Evolutionary conservation across 2,888 invertebrate genomes (phyloP).

Genomic region (Volucella inflata): DNA sequence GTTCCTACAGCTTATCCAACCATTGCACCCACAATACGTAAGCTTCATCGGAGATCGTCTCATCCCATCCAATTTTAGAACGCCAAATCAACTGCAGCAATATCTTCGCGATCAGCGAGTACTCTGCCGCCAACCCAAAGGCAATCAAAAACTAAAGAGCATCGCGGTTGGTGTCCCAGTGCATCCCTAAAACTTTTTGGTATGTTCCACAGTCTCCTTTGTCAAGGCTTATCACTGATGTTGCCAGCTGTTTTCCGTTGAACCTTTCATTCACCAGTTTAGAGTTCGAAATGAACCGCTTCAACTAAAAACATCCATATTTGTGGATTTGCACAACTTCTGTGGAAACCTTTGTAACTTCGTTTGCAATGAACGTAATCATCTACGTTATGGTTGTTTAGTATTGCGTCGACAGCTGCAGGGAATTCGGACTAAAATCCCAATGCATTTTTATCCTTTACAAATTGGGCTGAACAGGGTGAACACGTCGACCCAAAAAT

Average conservation of each 20-base stretch:
- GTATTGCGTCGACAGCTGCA: too few relatives aligned
- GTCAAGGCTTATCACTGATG: conserved; percentile 2
- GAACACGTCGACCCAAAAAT: conserved; percentile 75
- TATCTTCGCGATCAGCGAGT: conserved; percentile 54
- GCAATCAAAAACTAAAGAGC: conserved; percentile 60
- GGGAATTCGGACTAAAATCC: too few relatives aligned
- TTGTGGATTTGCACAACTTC: too few relatives aligned
- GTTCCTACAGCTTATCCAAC: background rate
- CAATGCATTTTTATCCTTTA: conserved; percentile 63
- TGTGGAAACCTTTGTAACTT: too few relatives aligned
- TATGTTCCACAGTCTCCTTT: background rate
- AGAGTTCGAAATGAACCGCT: too few relatives aligned
- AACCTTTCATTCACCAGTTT: conserved; percentile 5
- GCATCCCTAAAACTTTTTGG: conserved; percentile 72
- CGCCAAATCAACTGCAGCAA: conserved; percentile 43
- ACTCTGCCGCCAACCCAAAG: conserved; percentile 69
- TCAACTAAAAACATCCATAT: too few relatives aligned
- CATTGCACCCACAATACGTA: conserved; percentile 26
- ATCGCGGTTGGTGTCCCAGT: conserved; percentile 68
- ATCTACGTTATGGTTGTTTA: too few relatives aligned
- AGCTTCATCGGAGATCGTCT: conserved; percentile 25
- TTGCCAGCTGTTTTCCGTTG: too few relatives aligned
- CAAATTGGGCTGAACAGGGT: conserved; percentile 66
- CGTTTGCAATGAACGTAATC: too few relatives aligned
- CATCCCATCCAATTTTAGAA: conserved; percentile 50